Base-by-base conservation (phyloP, 2,797 vertebrate genomes). In the Sternarchorhynchus goeldii region DNA sequence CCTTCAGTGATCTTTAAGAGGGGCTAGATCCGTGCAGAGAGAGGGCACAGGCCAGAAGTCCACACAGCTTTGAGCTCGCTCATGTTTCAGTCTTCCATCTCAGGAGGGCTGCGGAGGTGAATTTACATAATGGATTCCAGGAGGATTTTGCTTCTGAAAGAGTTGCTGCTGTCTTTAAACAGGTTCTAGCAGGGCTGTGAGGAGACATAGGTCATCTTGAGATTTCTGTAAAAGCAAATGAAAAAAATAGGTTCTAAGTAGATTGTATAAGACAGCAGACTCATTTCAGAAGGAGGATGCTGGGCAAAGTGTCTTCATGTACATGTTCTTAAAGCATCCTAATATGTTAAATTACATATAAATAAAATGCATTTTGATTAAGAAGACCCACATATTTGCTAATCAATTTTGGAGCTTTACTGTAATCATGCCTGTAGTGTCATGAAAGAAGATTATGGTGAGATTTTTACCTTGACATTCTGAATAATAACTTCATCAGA, bases 81-180 rank as follows among this genome's bases (percentile, higher is more conserved):
- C 97, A 98, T 98, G 93, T 88, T 90, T 92, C 88, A 93, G 81
- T 87, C 70, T 82, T 82, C 90, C 88, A 87, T 87, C 73, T 60
- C 84, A 85, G 85, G 80, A 90, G 87, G 85, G 25, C 45, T 81
- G 36, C 80, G 79, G 83, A 82, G 81, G 85, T 81, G 57, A 70
- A 92, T 94, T 97, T 94, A 97, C 95, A 98, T 98, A 88, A 88
- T 98, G 93, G 90, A 93, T 89, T 86, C 81, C 77, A 80, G 78
- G 75, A 45, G 50, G 45, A 50, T 58, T 56, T 82, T 53, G 69
- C 84, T 62, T 78, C 4, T 62, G 50, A 84, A 10, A 73, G 62
- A 71, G 75, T 59, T 1, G 10, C 50, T 82, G 5, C 63, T 79
- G 88, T 89, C 87, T 83, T 91, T 88, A 80, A 82, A 77, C 84